Conservation (phyloP, 2,888 invertebrate genomes). For the Catocala nupta region DNA sequence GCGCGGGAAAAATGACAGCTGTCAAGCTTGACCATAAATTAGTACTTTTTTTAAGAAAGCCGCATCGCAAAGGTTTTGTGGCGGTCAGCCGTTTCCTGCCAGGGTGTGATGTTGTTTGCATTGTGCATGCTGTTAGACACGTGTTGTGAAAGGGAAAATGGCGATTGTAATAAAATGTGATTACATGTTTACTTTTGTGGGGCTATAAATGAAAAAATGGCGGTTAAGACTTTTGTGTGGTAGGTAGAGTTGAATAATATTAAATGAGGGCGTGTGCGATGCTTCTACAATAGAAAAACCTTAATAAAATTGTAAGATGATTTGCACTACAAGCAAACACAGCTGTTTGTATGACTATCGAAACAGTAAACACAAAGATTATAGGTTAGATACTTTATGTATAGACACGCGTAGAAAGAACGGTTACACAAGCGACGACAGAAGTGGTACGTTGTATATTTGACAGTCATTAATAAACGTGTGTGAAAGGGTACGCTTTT, state of each 20-base stretch:
- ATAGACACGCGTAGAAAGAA: no score
- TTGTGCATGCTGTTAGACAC: slow-evolving; percentile 43
- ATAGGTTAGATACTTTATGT: no score
- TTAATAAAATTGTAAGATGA: not conserved
- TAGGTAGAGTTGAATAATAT: slow-evolving; percentile 12
- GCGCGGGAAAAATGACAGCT: slow-evolving; percentile 75
- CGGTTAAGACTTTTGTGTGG: slow-evolving; percentile 18
- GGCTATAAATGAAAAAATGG: slow-evolving; percentile 16
- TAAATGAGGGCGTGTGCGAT: slow-evolving; percentile 5
- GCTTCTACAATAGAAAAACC: slow-evolving; percentile 1
- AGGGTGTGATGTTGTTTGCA: slow-evolving; percentile 51
- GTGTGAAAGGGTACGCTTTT: no score
- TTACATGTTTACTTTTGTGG: slow-evolving; percentile 49
- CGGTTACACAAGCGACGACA: no score
- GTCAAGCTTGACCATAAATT: slow-evolving; percentile 63
- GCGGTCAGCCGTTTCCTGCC: slow-evolving; percentile 64
- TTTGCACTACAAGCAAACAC: slow-evolving; percentile 10
- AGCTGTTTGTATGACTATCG: slow-evolving; percentile 1
- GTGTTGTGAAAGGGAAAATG: slow-evolving; percentile 51
- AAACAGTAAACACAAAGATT: no score
- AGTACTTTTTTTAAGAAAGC: slow-evolving; percentile 52
- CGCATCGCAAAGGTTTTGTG: slow-evolving; percentile 46
- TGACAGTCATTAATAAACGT: no score
- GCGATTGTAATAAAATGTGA: slow-evolving; percentile 45
- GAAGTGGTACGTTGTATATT: no score